These are phyloP conservation scores for Arrhamphus sclerolepis DNA, from an alignment of 2,797 vertebrate genomes.

Conservation along the genomic window DNA sequence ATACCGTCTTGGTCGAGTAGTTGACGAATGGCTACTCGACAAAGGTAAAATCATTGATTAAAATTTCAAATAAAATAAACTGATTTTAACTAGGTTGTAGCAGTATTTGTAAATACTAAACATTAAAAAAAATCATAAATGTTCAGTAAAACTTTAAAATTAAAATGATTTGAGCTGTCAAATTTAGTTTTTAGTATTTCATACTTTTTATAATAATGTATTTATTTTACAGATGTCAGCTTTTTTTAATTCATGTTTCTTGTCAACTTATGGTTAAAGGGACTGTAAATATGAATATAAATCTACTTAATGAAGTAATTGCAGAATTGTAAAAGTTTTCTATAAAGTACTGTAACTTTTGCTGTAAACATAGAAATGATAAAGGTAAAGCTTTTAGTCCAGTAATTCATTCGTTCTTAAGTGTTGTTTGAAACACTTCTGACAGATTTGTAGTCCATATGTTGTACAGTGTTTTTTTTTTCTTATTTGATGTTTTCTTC, in stretches of 20 bases:
- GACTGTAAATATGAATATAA: conserved; percentile 99
- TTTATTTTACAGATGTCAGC: conserved; percentile 89
- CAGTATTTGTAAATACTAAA: conserved; percentile 96
- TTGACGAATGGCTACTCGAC: conserved; percentile 99
- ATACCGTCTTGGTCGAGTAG: conserved; percentile 99
- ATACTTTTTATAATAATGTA: conserved; percentile 94
- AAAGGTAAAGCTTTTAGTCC: conserved; percentile 87
- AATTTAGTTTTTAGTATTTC: conserved; percentile 91
- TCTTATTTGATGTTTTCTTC: conserved; percentile 86
- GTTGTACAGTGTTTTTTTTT: conserved; percentile 72
- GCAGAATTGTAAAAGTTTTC: conserved; percentile 88
- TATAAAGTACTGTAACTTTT: conserved; percentile 90
- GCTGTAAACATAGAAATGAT: conserved; percentile 93
- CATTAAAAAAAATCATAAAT: conserved; percentile 91
- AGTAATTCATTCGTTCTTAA: conserved; percentile 58
- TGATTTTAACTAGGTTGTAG: conserved; percentile 94
- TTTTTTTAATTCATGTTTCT: conserved; percentile 94
- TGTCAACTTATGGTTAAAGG: conserved; percentile 99
- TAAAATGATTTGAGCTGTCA: conserved; percentile 90
- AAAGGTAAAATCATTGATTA: conserved; percentile 99
- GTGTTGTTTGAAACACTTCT: conserved; percentile 72
- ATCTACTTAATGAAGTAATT: conserved; percentile 90
- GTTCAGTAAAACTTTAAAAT: conserved; percentile 96
- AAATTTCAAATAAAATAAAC: conserved; percentile 99
- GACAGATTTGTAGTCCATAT: conserved; percentile 38